Evolutionary conservation across 2,113 vertebrate species (phyloP).

Genomic region (Clarias macrocephalus): DNA sequence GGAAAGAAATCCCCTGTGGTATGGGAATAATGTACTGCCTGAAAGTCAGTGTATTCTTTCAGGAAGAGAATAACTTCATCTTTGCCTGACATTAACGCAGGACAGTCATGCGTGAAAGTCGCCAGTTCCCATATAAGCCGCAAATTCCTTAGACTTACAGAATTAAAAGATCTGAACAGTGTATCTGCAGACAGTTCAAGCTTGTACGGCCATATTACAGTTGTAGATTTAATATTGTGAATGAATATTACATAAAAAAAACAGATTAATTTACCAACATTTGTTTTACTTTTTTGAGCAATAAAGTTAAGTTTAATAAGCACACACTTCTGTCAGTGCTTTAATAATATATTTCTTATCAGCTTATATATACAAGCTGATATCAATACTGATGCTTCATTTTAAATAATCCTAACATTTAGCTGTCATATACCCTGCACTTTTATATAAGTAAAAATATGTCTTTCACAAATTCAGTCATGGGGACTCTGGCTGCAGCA

Average conservation of each 20-base stretch:
- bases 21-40: neutral
- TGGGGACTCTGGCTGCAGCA: neutral
- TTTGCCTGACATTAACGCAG: conserved; percentile 11
- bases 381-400: neutral
- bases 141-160: neutral
- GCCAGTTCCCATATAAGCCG: conserved; percentile 25
- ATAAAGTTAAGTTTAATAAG: neutral
- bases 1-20: neutral
- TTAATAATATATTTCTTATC: neutral
- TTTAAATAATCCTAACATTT: neutral
- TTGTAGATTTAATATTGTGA: neutral
- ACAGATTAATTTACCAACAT: neutral
- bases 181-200: neutral
- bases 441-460: neutral
- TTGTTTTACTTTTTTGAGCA: neutral
- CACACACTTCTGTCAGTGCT: neutral
- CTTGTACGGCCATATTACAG: neutral
- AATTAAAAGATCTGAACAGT: neutral
- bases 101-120: conserved; percentile 13
- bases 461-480: neutral
- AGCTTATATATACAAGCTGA: neutral
- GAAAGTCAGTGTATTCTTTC: neutral
- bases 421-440: neutral
- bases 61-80: conserved; percentile 8
- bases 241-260: neutral